Base-by-base conservation (phyloP, 1,140 invertebrate species). In the Phymorhynchus buccinoides region DNA sequence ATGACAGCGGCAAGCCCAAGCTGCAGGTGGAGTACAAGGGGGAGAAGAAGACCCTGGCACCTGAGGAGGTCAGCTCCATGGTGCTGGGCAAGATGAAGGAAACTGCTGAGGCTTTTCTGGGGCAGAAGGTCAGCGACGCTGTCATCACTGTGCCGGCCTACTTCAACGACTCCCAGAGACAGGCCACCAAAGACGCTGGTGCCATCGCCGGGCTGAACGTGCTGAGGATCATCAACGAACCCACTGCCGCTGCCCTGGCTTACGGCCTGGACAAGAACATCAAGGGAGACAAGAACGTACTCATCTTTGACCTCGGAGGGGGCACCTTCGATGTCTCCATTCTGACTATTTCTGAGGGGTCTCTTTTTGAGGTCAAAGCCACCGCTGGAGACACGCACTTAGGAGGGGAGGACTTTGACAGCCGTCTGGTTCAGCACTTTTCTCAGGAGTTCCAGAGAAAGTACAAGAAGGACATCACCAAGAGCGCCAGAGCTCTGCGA, bases 71-170 rank as follows among this genome's bases (percentile, higher is more conserved):
- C 86, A 97, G 96, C 90, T 96, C 96, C 16, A 97, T 98, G 97
- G 96, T 98, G 3, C 90, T 97, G 86, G 95, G 94, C 27, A 97
- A 91, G 90, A 96, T 98, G 97, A 97, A 95, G 96, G 97, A 94
- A 95, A 98, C 96, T 84, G 97, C 97, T 83, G 97, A 98, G 94
- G 97, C 97, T 16, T 99, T 98, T 91, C 95, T 99, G 27, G 89
- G 87, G 48, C 66, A 88, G 73, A 88, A 85, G 77, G 86, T 90
- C 0, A 87, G 42, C 7, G 85, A 90, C 73, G 87, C 87, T 12
- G 88, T 90, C 32, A 85, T 90, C 18, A 90, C 89, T 89, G 91
- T 87, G 12, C 84, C 84, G 1, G 94, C 94, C 14, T 94, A 94
- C 85, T 94, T 94, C 90, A 94, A 96, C 83, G 92, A 94, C 85